These are phyloP conservation scores for Calcarius lapponicus DNA, from an alignment of 2,797 vertebrate species.

Conservation along the genomic window DNA sequence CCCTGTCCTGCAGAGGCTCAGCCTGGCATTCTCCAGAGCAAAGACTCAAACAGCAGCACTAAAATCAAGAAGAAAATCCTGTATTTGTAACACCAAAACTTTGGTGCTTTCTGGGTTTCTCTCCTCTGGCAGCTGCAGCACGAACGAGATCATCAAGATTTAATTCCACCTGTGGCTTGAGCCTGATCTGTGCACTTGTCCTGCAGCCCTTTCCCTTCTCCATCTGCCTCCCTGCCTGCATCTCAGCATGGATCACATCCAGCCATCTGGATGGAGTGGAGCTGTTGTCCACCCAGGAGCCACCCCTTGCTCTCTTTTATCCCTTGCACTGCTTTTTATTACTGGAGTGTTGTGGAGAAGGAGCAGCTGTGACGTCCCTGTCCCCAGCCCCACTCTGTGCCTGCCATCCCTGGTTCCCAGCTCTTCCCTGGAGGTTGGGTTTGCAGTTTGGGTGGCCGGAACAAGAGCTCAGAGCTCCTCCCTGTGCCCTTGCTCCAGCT, in stretches of 20 bases:
- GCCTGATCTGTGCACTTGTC: not conserved
- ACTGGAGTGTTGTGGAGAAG: not conserved
- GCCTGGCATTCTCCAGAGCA: not conserved
- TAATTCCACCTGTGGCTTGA: not conserved
- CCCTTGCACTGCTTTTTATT: not conserved
- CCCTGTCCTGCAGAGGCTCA: not conserved
- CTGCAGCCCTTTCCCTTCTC: not conserved
- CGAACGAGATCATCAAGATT: not conserved
- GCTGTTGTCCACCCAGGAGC: not conserved
- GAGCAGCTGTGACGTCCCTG: not conserved
- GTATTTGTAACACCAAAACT: not conserved
- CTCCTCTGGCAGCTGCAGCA: not conserved
- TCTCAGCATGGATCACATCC: not conserved
- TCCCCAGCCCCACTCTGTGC: not conserved
- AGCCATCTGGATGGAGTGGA: not conserved
- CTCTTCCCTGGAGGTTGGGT: not conserved
- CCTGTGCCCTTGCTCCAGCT: not conserved
- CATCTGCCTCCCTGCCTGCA: not conserved
- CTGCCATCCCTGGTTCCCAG: not conserved
- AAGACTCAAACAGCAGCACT: not conserved
- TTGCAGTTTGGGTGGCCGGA: accelerated
- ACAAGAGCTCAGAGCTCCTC: not conserved
- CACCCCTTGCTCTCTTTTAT: not conserved
- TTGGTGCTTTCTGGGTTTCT: not conserved
- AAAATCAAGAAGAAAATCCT: not conserved